These are phyloP conservation scores for Andinoacara biseriatus DNA, from an alignment of 2,113 vertebrate genomes.

Conservation along the genomic window DNA sequence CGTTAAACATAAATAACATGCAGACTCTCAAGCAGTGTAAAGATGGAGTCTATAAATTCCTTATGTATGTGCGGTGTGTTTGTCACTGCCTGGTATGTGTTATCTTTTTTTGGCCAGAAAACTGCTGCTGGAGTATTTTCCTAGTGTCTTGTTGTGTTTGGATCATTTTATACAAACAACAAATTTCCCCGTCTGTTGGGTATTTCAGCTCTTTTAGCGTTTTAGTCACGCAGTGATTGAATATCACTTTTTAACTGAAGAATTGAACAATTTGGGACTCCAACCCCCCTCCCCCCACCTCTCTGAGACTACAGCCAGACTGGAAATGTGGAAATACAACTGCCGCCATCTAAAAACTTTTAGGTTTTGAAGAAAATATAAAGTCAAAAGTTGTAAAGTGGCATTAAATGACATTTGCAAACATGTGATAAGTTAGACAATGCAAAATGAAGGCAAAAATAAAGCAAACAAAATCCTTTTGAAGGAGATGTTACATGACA, in stretches of 20 bases:
- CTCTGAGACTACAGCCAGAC: neutral
- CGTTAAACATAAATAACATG: conserved; percentile 36
- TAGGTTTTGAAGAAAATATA: neutral
- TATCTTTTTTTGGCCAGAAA: neutral
- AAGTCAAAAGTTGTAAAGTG: neutral
- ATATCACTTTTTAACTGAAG: neutral
- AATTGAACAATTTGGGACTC: neutral
- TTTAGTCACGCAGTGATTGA: neutral
- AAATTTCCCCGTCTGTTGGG: neutral
- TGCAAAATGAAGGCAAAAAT: neutral
- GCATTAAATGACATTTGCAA: neutral
- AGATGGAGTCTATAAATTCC: neutral
- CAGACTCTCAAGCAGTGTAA: neutral
- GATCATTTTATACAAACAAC: conserved; percentile 8
- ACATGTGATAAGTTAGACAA: neutral
- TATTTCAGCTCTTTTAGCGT: neutral
- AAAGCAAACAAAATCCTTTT: neutral
- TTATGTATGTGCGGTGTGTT: neutral
- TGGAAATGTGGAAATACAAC: neutral
- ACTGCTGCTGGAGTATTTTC: neutral
- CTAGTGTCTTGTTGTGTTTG: neutral
- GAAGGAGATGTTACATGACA: conserved; percentile 19
- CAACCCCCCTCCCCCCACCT: too few species aligned
- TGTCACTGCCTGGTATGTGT: neutral
- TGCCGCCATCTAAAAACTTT: neutral